These are phyloP conservation scores for Bombus pascuorum DNA, from an alignment of 1,140 invertebrate genomes.

Conservation along the genomic window DNA sequence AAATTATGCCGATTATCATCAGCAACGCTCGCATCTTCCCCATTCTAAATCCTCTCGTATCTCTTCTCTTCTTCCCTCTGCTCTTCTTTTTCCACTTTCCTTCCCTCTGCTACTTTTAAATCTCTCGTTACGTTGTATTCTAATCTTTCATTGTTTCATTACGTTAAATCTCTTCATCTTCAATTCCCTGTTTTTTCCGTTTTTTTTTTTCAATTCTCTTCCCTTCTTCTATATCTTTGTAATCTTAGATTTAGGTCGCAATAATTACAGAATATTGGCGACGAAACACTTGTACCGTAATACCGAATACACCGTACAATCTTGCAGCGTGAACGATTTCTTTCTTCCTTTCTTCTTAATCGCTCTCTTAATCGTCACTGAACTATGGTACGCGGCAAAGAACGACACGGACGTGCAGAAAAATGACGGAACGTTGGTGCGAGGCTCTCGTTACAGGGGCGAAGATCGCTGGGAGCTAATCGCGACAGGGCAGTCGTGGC, in stretches of 20 bases:
- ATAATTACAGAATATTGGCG: no score
- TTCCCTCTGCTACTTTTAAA: background rate
- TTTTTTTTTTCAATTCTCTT: background rate
- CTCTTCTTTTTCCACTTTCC: background rate
- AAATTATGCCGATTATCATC: slow-evolving; percentile 64
- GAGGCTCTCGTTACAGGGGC: background rate
- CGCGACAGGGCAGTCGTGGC: no score
- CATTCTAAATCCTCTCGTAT: slow-evolving; percentile 19
- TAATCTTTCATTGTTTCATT: background rate
- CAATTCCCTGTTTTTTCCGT: no score
- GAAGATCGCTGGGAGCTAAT: no score
- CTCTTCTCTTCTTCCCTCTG: no score
- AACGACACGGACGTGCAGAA: background rate
- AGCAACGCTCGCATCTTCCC: slow-evolving; percentile 49
- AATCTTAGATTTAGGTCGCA: no score
- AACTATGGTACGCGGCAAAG: background rate
- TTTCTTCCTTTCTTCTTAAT: no score
- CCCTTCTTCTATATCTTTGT: background rate
- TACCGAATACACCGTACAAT: background rate
- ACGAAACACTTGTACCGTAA: background rate
- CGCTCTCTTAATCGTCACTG: background rate
- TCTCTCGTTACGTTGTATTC: background rate
- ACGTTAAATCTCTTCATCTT: no score
- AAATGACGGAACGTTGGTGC: no score
- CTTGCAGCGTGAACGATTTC: background rate